phyloP scores from a whole-genome alignment of 2,113 vertebrate genomes.

The Motacilla tschutschensis region DNA sequence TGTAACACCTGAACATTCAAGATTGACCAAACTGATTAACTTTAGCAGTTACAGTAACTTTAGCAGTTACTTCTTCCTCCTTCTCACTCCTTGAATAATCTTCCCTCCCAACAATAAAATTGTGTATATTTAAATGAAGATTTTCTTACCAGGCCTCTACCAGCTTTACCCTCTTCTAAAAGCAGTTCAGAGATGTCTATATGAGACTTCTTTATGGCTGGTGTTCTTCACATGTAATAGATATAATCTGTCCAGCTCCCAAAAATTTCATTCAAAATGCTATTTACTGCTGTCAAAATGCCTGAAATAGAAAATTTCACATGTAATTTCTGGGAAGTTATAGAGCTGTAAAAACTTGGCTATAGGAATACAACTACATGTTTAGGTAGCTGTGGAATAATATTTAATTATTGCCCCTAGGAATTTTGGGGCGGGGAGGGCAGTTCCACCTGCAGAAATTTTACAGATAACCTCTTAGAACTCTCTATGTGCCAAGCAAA shows the following conservation, averaged over 20 bases:
- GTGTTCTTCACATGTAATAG: neutral
- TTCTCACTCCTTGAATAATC: neutral
- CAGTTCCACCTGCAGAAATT: neutral
- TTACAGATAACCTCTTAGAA: neutral
- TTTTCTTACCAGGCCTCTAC: slow-evolving; percentile 28
- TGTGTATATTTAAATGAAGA: neutral
- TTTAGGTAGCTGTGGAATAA: neutral
- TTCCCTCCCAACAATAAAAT: neutral
- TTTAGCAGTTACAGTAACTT: neutral
- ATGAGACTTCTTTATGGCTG: neutral
- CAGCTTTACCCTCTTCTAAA: slow-evolving; percentile 34
- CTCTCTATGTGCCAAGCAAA: neutral
- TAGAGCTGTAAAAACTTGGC: neutral
- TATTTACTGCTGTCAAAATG: slow-evolving; percentile 7
- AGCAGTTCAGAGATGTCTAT: slow-evolving; percentile 14
- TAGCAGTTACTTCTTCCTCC: neutral
- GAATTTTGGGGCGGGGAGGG: rapidly evolving
- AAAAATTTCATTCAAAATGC: slow-evolving; percentile 12
- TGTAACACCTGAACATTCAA: neutral
- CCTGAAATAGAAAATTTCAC: slow-evolving; percentile 41
- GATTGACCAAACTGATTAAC: neutral
- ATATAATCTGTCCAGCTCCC: neutral
- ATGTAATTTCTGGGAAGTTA: neutral
- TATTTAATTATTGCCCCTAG: neutral
- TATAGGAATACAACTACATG: neutral